Conservation (phyloP, 2,888 invertebrate species). For the Tridacna gigas region DNA sequence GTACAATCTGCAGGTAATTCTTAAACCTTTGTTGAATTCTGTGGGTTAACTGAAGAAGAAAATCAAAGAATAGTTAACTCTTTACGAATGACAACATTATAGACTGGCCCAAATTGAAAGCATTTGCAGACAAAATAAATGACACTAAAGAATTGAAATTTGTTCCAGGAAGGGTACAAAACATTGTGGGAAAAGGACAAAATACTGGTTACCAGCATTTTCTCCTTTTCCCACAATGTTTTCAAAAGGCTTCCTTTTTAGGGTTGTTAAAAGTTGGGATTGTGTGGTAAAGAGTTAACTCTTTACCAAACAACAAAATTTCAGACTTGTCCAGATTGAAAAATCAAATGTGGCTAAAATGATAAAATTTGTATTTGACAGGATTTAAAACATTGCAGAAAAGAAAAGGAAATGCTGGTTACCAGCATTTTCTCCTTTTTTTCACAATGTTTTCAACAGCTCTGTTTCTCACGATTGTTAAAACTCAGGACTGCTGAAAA, state of each 20-base stretch:
- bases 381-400: background rate
- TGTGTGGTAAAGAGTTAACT: background rate
- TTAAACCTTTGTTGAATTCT: constrained; percentile 79
- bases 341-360: too few relatives aligned
- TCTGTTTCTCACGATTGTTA: background rate
- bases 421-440: background rate
- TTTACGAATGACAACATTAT: too few relatives aligned
- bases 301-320: too few relatives aligned
- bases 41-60: constrained; percentile 78
- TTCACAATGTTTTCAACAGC: background rate
- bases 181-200: background rate
- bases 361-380: background rate
- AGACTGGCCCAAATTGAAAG: too few relatives aligned
- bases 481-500: too few relatives aligned
- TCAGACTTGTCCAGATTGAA: too few relatives aligned
- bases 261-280: background rate
- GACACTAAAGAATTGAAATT: too few relatives aligned
- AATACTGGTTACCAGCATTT: background rate
- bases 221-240: background rate
- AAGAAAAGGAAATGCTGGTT: background rate
- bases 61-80: background rate
- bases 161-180: too few relatives aligned
- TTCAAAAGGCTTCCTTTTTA: background rate
- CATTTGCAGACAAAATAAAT: too few relatives aligned
- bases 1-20: constrained; percentile 83